Evolutionary conservation across 2,113 vertebrate species (phyloP), one percentile per base, ranked within the genome.

Genomic region (Stercorarius parasiticus): DNA sequence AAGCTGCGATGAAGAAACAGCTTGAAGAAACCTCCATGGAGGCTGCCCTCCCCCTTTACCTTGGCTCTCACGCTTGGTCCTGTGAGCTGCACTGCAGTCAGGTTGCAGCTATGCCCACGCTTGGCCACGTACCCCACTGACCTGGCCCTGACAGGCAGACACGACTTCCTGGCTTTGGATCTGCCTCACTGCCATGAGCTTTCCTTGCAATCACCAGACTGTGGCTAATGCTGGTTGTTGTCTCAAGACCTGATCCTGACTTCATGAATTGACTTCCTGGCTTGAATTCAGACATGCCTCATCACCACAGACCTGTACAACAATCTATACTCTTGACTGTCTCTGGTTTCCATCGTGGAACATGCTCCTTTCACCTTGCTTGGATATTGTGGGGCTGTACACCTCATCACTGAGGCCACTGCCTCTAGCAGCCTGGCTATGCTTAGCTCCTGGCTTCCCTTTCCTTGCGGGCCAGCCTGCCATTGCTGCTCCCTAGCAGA

Each of bases 111-210:
- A 6, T n/a, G 43, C 27, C 27, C 42, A 52, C 15, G 8, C 15
- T 29, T 45, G 59, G 32, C 22, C 74, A 45, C 0, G 1, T 6
- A 71, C 27, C 27, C 22, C 0, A 1, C 32, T 26, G 45, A 36
- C 17, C 34, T 15, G 29, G 50, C 20, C 50, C 50, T 11, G 50
- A 32, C 0, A 43, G 25, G 7, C 20, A 66, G 45, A 29, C 29
- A 10, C 0, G 3, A 23, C 25, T 34, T 53, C 67, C 34, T 15
- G 45, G 45, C 66, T 61, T 47, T 34, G 25, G 45, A 27, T 52
- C 7, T 45, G 15, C n/a, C 26, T 29, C 11, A 16, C 29, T 36
- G 53, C 40, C 61, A 13, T 5, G 14, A n/a, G 6, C 45, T 8
- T 7, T 7, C 34, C 50, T 83, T n/a, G 17, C 52, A 27, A 9